phyloP scores from a whole-genome alignment of 2,888 invertebrate genomes.

The Drosophila pegasa region DNA sequence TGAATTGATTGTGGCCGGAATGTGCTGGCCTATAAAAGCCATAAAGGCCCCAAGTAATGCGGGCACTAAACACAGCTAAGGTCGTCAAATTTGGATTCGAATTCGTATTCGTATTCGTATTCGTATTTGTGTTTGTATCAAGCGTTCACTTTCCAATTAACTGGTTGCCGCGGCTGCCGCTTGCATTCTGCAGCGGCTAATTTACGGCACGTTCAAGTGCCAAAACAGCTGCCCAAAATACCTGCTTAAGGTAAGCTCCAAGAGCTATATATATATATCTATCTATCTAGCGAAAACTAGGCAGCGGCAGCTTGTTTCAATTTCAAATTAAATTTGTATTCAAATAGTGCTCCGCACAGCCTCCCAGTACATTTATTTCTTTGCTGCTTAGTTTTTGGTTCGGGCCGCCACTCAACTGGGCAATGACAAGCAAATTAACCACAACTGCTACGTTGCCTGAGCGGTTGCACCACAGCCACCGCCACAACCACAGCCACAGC shows the following conservation, averaged over 20 bases:
- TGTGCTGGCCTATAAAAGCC: conserved; percentile 20
- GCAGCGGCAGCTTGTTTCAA: conserved; percentile 59
- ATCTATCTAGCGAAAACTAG: conserved; percentile 15
- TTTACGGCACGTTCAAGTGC: conserved; percentile 74
- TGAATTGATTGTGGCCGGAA: conserved; percentile 68
- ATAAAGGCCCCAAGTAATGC: conserved; percentile 36
- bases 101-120: conserved; percentile 2
- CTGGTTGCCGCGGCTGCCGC: conserved; percentile 19
- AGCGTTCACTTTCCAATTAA: conserved; percentile 69
- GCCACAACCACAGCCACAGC: conserved; percentile 24
- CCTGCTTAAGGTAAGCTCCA: conserved; percentile 46
- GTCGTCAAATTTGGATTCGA: conserved; percentile 11
- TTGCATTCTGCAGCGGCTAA: conserved; percentile 51
- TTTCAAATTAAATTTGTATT: conserved; percentile 79
- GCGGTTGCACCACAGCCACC: conserved; percentile 69
- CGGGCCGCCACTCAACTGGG: conserved; percentile 71
- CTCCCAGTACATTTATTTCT: conserved; percentile 8
- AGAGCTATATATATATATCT: neutral
- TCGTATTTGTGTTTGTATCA: conserved; percentile 20
- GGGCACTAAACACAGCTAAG: conserved; percentile 27
- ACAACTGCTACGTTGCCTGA: conserved; percentile 61
- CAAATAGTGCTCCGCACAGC: conserved; percentile 63
- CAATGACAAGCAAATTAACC: conserved; percentile 81
- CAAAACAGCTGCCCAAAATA: conserved; percentile 69
- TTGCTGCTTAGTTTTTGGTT: conserved; percentile 14